Evolutionary conservation across 2,888 invertebrate species (phyloP), one percentile per base, ranked within the genome.

Genomic region (Lasioglossum morio): DNA sequence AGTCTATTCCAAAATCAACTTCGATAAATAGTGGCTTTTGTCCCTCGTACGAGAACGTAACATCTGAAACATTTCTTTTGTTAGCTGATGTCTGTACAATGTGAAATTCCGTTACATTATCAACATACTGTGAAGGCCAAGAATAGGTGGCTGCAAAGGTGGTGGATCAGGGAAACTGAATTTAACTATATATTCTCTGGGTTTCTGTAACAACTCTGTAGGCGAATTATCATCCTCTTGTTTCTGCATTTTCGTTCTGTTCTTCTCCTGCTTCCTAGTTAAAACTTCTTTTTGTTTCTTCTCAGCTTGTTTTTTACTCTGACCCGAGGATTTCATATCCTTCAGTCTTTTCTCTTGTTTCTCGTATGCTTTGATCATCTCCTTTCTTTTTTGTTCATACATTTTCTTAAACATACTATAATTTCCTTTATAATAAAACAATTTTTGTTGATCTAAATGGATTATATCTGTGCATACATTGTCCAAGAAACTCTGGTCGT

Each of bases 381-480:
- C 99, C 94, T 98, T 98, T 43, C 98, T 96, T 95, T 99, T 99
- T 95, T 99, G 99, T 0, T 97, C 97, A 95, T 98, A 98, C 99
- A 99, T 99, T 95, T 99, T 99, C 96, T 99, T 99, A 95, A 99
- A 99, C 97, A 98, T 98, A 8, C 98, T 98, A 94, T 99, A 99
- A 95, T 99, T 99, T 87, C 99, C 99, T 95, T 99, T 98, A 95
- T 99, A 99, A 95, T 99, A 99, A 94, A 97, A 98, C 78, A 99
- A 95, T 95, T 99, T 99, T 93, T 98, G 98, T 91, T 97, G 97
- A 95, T 99, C 99, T 91, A 99, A 96, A 94, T 99, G 99, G 87
- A 99, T 98, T 89, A 99, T 98, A 96, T 99, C 99, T 82, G 99
- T 99, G 95, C 99, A 99, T 5, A 99, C 99, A 94, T 99, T 99